phyloP scores from a whole-genome alignment of 2,888 invertebrate genomes.

The Lithophane leautieri region DNA sequence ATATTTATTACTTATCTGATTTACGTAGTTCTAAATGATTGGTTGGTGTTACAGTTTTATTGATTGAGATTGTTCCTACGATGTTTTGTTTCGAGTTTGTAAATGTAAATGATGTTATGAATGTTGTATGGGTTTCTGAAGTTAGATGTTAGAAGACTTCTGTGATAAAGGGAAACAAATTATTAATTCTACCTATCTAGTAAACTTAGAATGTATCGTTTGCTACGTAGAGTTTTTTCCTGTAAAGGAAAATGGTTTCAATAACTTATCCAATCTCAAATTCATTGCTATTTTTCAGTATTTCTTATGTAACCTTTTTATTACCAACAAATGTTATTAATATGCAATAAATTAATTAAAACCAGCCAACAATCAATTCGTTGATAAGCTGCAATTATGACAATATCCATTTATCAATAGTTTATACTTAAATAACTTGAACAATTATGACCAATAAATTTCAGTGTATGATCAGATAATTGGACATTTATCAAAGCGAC shows the following conservation, averaged over 20 bases:
- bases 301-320: neutral
- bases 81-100: constrained; percentile 19
- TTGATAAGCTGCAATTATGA: constrained; percentile 54
- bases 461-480: constrained; percentile 53
- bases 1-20: constrained; percentile 71
- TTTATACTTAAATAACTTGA: constrained; percentile 39
- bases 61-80: constrained; percentile 36
- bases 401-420: constrained; percentile 46
- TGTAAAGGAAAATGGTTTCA: neutral
- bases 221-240: neutral
- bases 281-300: neutral
- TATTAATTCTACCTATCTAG: neutral
- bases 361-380: constrained; percentile 31
- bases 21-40: constrained; percentile 64
- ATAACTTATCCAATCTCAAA: neutral
- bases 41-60: constrained; percentile 57
- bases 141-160: neutral
- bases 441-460: constrained; percentile 54
- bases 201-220: neutral
- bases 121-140: constrained; percentile 13
- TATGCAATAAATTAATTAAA: constrained; percentile 41
- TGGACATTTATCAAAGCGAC: constrained; percentile 55
- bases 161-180: neutral
- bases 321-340: constrained; percentile 12
- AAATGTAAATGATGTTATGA: constrained; percentile 24